A percentile compares a stretch with the other conserved stretches of the same genome.
Evolutionary conservation across 92 coral and sea anemone genomes (phyloP).

Genomic region (Epizoanthus rinbou): DNA sequence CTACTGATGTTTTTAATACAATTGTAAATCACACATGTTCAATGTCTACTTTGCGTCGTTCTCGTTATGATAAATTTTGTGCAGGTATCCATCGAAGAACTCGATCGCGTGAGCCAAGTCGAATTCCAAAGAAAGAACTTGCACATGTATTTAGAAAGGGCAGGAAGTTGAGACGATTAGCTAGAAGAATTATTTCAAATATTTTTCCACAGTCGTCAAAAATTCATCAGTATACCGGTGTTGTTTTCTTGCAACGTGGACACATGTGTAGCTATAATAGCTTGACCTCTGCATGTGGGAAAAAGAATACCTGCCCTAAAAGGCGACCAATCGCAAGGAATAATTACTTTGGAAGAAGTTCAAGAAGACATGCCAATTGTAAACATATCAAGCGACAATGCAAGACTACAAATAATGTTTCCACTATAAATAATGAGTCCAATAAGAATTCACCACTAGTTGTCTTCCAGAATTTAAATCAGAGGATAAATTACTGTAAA

Average conservation of each 20-base stretch:
- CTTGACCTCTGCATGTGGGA: not conserved
- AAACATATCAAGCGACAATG: not conserved
- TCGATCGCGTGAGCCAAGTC: slow-evolving; percentile 23
- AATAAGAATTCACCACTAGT: too few relatives aligned
- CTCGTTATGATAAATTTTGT: slow-evolving; percentile 19
- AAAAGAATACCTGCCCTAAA: too few relatives aligned
- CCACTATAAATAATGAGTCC: too few relatives aligned
- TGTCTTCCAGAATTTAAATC: slow-evolving; percentile 23
- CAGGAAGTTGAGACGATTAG: not conserved
- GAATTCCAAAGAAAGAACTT: slow-evolving; percentile 28
- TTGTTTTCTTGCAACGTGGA: not conserved
- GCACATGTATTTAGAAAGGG: slow-evolving; percentile 4
- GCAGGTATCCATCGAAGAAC: not conserved
- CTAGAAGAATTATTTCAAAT: slow-evolving; percentile 3
- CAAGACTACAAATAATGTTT: too few relatives aligned
- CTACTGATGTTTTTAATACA: not conserved
- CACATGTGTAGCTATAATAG: slow-evolving; percentile 12
- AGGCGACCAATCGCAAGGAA: too few relatives aligned
- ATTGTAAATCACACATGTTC: too few relatives aligned
- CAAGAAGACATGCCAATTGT: not conserved
- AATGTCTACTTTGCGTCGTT: not conserved
- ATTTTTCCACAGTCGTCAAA: slow-evolving; percentile 3
- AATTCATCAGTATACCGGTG: slow-evolving; percentile 5
- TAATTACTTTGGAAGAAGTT: slow-evolving; percentile 10
- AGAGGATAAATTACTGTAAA: slow-evolving; percentile 8